Evolutionary conservation across 2,888 invertebrate genomes (phyloP), one percentile per base, ranked within the genome.

Genomic region (Coremacera marginata): DNA sequence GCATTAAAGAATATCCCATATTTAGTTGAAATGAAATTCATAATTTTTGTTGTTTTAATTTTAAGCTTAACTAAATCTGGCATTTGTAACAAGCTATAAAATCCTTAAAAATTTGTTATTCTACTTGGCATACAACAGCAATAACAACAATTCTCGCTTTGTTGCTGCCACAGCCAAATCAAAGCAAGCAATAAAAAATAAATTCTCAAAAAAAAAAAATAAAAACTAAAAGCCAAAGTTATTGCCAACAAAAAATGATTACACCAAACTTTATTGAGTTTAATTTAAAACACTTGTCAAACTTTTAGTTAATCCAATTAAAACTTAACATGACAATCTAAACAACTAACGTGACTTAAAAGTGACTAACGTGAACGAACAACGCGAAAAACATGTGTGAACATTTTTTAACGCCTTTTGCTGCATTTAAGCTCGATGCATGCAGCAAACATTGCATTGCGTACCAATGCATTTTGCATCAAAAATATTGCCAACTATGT

Each of bases 281-380:
- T 68, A 78, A 70, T 81, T 82, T 82, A 80, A 83, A 82, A 78
- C 83, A 88, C 84, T 84, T 87, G 86, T 87, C 85, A 85, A 31
- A 87, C 83, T 84, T 85, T 86, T 83, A 87, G 83, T 86, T 88
- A 87, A 88, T 88, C 84, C 85, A 87, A 87, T 88, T 88, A 88
- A 84, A 84, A 84, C 83, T 84, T 85, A 83, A 85, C 85, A 86
- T 85, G 87, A 87, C 86, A 86, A 81, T 74, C 65, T 55, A 82
- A 80, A 80, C 77, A 73, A 83, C 82, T 82, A 80, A 81, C 79
- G 82, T 81, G 84, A 84, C 82, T 86, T 81, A 67, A 67, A 31
- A 65, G 37, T 55, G 67, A 74, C 67, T 5, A 74, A 74, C 67
- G 65, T 74, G 67, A 52, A 55, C 65, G 67, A 22, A 22, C 16